phyloP scores from a whole-genome alignment of 2,113 vertebrate species.

The Spilogale gracilis region DNA sequence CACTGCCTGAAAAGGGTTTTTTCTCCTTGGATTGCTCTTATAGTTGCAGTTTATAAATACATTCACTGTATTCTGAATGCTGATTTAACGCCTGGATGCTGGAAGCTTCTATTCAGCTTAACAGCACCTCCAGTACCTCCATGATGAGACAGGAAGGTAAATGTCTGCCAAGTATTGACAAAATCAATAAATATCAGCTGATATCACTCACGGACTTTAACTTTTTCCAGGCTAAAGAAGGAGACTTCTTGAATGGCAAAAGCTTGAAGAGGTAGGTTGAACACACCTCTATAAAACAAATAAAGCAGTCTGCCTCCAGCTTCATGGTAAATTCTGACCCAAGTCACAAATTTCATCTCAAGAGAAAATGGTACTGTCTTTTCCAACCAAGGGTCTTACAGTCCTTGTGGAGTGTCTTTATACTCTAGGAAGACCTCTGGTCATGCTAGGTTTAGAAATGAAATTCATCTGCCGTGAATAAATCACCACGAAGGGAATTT shows the following conservation, averaged over 20 bases:
- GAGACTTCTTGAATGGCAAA: background rate
- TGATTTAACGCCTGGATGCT: background rate
- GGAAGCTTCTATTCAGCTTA: background rate
- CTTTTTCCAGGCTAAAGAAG: background rate
- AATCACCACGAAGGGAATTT: slow-evolving; percentile 68
- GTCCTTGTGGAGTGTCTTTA: background rate
- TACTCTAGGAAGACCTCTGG: background rate
- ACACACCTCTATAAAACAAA: background rate
- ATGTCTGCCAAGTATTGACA: background rate
- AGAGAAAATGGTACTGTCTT: background rate
- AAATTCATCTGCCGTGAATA: slow-evolving; percentile 63
- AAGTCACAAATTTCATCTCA: slow-evolving; percentile 19
- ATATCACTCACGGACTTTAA: background rate
- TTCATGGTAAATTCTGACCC: background rate
- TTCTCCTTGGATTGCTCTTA: background rate
- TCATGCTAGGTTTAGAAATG: slow-evolving; percentile 47
- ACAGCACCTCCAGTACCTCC: background rate
- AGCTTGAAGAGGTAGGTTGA: background rate
- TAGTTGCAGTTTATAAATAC: background rate
- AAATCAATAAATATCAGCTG: background rate
- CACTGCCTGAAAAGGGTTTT: background rate
- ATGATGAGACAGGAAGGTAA: background rate
- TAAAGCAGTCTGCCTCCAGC: background rate
- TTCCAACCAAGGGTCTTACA: background rate
- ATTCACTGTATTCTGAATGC: background rate